Conservation (phyloP, 2,888 invertebrate genomes). For the Aricia artaxerxes region DNA sequence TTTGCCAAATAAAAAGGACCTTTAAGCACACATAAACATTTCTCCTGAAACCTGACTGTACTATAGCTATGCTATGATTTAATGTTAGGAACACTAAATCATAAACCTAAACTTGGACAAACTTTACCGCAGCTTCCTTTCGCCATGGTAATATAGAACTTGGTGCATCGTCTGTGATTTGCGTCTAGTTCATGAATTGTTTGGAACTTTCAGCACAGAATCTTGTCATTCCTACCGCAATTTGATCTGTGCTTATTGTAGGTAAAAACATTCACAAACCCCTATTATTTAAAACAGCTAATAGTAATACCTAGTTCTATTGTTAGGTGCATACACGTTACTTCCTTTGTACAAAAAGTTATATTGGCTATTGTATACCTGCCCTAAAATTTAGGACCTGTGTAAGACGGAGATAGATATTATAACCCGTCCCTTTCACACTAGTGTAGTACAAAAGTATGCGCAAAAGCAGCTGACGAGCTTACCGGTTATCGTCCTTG, state of each 20-base stretch:
- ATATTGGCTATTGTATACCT: neutral
- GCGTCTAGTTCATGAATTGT: neutral
- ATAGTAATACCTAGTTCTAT: neutral
- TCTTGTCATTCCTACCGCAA: neutral
- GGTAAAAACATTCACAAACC: neutral
- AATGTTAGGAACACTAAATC: slow-evolving; percentile 16
- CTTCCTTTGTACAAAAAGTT: neutral
- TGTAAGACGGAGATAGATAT: neutral
- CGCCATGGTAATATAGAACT: neutral
- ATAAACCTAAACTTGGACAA: neutral
- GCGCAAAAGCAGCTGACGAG: neutral
- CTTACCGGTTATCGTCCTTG: neutral
- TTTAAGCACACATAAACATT: neutral
- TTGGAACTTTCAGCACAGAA: neutral
- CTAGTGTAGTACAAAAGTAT: neutral
- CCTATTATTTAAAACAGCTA: neutral
- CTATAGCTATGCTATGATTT: neutral
- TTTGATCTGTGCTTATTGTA: neutral
- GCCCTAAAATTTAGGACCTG: neutral
- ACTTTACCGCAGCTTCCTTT: slow-evolving; percentile 1
- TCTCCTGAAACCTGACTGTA: neutral
- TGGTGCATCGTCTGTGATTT: neutral
- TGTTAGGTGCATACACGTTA: neutral
- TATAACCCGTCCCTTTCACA: neutral
- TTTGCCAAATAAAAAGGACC: too few species aligned